Evolutionary conservation across 1,140 invertebrate species (phyloP).

Genomic region (Calephelis nemesis): DNA sequence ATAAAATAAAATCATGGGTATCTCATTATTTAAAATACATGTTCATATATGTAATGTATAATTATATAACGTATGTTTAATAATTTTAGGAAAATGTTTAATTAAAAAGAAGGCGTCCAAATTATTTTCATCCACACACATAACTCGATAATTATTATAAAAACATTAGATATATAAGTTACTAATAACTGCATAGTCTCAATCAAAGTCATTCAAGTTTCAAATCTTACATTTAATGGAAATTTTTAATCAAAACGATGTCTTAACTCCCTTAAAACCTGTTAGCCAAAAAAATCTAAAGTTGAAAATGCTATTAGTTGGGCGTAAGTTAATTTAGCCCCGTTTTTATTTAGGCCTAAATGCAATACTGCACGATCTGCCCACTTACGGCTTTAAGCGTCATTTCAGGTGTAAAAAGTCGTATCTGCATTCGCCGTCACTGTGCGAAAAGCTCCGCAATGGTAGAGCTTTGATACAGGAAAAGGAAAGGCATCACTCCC

Average conservation of each 20-base stretch:
- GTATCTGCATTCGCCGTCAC: conserved; percentile 34
- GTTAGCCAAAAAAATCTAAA: neutral
- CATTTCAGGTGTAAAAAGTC: conserved; percentile 36
- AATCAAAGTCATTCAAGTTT: too few species aligned
- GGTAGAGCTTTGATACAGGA: conserved; percentile 59
- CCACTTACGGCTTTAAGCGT: conserved; percentile 73
- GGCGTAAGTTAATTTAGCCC: conserved; percentile 47
- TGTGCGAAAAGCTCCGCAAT: conserved; percentile 65
- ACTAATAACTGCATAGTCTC: too few species aligned
- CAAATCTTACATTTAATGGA: neutral
- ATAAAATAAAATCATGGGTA: too few species aligned
- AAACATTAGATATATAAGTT: too few species aligned
- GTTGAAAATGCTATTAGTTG: conserved; percentile 1
- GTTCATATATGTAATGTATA: too few species aligned
- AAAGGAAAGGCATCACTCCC: conserved; percentile 64
- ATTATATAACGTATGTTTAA: too few species aligned
- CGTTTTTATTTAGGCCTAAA: conserved; percentile 75
- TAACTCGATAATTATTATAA: too few species aligned
- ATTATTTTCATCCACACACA: too few species aligned
- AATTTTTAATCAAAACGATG: neutral
- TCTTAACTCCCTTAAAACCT: neutral
- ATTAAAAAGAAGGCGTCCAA: too few species aligned
- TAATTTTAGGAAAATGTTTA: too few species aligned
- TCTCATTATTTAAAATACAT: too few species aligned
- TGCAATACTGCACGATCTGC: conserved; percentile 70